Percentiles rank a stretch among this genome's conserved stretches.
Evolutionary conservation across 1,140 invertebrate genomes (phyloP).

Genomic region (Ooceraea biroi): DNA sequence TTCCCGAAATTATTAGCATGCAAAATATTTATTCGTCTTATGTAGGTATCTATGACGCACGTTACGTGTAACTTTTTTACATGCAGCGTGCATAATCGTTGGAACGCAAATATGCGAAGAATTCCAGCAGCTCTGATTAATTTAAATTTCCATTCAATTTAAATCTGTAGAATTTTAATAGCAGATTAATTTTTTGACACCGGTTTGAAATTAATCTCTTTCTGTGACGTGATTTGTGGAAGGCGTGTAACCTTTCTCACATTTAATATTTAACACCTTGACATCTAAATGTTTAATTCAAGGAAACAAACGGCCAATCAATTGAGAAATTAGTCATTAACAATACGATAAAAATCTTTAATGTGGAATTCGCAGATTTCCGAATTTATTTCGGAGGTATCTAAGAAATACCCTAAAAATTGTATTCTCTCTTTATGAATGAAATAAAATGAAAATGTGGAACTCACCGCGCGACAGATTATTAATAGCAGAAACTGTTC

Average conservation of each 20-base stretch:
- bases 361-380: too few relatives aligned
- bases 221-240: not conserved
- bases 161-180: too few relatives aligned
- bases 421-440: too few relatives aligned
- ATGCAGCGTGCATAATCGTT: not conserved
- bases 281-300: not conserved
- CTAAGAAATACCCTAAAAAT: too few relatives aligned
- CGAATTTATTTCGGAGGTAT: too few relatives aligned
- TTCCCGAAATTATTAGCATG: not conserved
- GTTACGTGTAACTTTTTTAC: not conserved
- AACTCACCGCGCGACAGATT: conserved; percentile 9
- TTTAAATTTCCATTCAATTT: not conserved
- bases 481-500: not conserved
- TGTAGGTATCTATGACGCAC: not conserved
- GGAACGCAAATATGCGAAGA: not conserved
- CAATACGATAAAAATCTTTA: too few relatives aligned
- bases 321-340: too few relatives aligned
- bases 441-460: too few relatives aligned
- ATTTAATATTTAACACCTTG: not conserved
- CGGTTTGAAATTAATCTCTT: not conserved
- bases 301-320: too few relatives aligned
- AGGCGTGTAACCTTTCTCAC: not conserved
- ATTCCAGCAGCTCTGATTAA: not conserved
- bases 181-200: too few relatives aligned
- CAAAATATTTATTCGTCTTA: conserved; percentile 7